Evolutionary conservation across 2,888 invertebrate species (phyloP), one percentile per base, ranked within the genome.

Genomic region (Nezara viridula): DNA sequence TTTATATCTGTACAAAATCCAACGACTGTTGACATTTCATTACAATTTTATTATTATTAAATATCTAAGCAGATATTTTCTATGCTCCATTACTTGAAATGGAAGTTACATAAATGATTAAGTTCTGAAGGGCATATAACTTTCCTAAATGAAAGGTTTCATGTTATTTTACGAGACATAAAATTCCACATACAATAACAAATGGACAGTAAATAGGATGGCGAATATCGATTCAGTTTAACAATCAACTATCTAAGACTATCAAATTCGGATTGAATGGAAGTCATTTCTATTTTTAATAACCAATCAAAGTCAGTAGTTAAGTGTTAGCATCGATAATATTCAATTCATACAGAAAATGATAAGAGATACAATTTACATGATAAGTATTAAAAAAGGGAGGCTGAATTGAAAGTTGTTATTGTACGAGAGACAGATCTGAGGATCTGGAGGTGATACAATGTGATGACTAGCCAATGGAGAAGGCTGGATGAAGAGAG

Each of bases 321-420:
- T 37, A 37, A 19, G n/a, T 37, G 5, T 37, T 37, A 73, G 32
- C 60, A 32, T 16, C 7, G 19, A 37, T 21, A 73, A 19, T 37
- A 73, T 73, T 73, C 66, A 66, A 66, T 32, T 32, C 32, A 37
- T 37, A 19, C 5, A 37, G 32, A 73, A 60, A 37, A 73, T 73
- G 66, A 60, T 60, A 60, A 60, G 60, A 73, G 66, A 73, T 73
- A 73, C 32, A 73, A 73, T 73, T 73, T 73, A 37, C 66, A 32
- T 73, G 66, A 73, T 73, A 73, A 66, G 66, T 27, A 66, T 66
- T 32, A 66, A 32, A 60, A 9, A 27, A 73, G 32, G 37, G 37
- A 73, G 66, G 37, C 19, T 21, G 37, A 73, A 73, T 73, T 32
- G 32, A 73, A 37, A 73, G 66, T 73, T 60, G 27, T 60, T 73